These are phyloP conservation scores for Phalloptychus januarius DNA, from an alignment of 2,797 vertebrate genomes.

Conservation along the genomic window DNA sequence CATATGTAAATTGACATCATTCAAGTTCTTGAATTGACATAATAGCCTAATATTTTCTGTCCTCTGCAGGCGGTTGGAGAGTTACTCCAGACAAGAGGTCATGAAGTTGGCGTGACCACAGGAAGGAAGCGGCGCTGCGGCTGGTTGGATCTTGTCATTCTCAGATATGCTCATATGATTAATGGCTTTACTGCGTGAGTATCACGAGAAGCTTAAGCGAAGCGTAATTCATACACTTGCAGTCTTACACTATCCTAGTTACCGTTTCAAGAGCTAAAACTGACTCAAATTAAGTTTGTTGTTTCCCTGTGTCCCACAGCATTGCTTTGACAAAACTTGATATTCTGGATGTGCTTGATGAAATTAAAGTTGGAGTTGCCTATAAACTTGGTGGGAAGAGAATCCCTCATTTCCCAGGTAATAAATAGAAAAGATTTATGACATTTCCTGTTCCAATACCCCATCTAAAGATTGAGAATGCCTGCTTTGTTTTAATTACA, in stretches of 20 bases:
- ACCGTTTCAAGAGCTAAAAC: neutral
- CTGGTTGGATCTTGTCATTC: constrained; percentile 96
- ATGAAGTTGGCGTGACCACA: constrained; percentile 96
- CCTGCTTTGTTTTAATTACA: constrained; percentile 56
- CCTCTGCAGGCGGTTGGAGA: constrained; percentile 87
- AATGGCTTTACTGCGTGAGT: constrained; percentile 99
- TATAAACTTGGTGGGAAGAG: constrained; percentile 95
- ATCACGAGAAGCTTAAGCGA: constrained; percentile 29
- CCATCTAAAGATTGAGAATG: constrained; percentile 9
- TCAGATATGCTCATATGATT: constrained; percentile 97
- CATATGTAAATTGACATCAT: neutral
- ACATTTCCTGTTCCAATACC: neutral
- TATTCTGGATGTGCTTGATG: constrained; percentile 94
- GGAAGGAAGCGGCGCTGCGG: constrained; percentile 97
- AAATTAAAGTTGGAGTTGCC: constrained; percentile 94
- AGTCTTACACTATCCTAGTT: neutral
- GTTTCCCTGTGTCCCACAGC: constrained; percentile 69
- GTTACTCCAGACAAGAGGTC: constrained; percentile 92
- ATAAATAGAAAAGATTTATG: neutral
- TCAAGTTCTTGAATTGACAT: constrained; percentile 3
- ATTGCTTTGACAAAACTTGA: constrained; percentile 98
- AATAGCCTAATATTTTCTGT: constrained; percentile 10
- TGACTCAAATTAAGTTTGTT: neutral
- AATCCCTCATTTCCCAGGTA: constrained; percentile 98
- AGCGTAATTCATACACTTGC: neutral